phyloP scores from a whole-genome alignment of 2,888 invertebrate species.

The Venustoraphidia nigricollis region DNA sequence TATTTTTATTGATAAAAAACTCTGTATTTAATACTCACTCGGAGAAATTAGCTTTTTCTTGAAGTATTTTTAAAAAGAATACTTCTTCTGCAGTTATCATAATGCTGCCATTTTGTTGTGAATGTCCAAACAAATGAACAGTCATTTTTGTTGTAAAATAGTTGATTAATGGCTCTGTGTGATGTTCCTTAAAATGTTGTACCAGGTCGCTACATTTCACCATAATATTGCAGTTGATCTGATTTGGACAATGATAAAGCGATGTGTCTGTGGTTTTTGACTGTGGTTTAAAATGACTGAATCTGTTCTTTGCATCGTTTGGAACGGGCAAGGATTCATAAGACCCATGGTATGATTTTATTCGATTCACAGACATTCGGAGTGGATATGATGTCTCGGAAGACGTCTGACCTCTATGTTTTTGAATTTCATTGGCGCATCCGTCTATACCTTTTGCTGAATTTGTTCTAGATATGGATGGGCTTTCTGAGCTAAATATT shows the following conservation, averaged over 20 bases:
- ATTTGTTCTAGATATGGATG: slow-evolving; percentile 11
- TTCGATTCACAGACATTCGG: slow-evolving; percentile 12
- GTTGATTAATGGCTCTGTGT: slow-evolving; percentile 23
- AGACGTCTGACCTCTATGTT: slow-evolving; percentile 12
- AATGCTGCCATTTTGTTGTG: slow-evolving; percentile 17
- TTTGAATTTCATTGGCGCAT: slow-evolving; percentile 8
- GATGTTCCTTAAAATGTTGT: slow-evolving; percentile 21
- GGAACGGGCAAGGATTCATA: slow-evolving; percentile 19
- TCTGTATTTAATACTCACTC: background rate
- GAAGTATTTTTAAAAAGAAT: slow-evolving; percentile 20
- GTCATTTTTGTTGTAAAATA: slow-evolving; percentile 21
- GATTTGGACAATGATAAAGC: slow-evolving; percentile 21
- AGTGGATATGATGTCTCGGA: slow-evolving; percentile 11
- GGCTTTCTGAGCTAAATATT: slow-evolving; percentile 23
- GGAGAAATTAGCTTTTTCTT: slow-evolving; percentile 4
- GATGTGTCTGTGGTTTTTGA: slow-evolving; percentile 9
- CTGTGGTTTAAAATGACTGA: slow-evolving; percentile 4
- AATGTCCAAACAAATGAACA: slow-evolving; percentile 16
- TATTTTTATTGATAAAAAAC: background rate
- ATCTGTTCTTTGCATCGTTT: slow-evolving; percentile 6
- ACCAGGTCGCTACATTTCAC: slow-evolving; percentile 17
- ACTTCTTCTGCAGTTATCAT: slow-evolving; percentile 16
- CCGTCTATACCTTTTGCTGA: slow-evolving; percentile 19
- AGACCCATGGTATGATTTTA: slow-evolving; percentile 22
- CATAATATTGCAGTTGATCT: slow-evolving; percentile 15